Base-by-base conservation (phyloP, 2,113 vertebrate species). In the Trichechus manatus region DNA sequence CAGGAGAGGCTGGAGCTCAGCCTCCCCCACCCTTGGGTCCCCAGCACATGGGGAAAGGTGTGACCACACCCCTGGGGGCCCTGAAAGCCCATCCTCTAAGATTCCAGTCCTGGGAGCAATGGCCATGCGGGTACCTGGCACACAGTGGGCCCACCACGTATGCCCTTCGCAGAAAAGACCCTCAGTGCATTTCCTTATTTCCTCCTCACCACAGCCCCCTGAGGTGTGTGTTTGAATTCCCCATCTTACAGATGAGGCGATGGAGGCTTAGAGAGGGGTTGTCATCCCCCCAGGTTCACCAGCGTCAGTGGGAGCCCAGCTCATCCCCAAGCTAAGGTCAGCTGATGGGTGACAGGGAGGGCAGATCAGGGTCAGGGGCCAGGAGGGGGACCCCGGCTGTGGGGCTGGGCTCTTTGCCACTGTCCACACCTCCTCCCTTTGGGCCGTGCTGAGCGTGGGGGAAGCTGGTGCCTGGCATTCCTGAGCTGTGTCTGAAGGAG, bases 391-490 rank as follows among this genome's bases (percentile, higher is more conserved):
- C 83, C 1, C 89, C 9, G 29, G 56, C 97, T 89, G 47, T 33
- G n/a, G 9, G 96, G 87, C 93, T 74, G 89, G 95, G 96, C 87
- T 85, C 56, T 88, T 83, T 17, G 66, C 97, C 89, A 10, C 29
- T 0, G 0, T 25, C 97, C 92, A 7, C 96, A 91, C 36, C 0
- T 59, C 95, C 97, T 98, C 96, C 97, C 97, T 95, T 85, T 74
- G 83, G 97, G 95, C 94, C 72, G 1, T 20, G 83, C 74, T 83
- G 64, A 59, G 93, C 2, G 61, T 92, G 96, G 81, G 80, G 91
- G 95, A 91, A 95, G 97, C 85, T 91, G 33, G 95, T 31, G 89
- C 93, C 90, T 81, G 90, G 96, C 96, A 97, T 97, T 97, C 96
- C 97, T 93, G 92, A 95, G 92, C 44, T 0, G 3, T 50, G 23